Percentiles rank a stretch among this genome's conserved stretches.
phyloP scores from a whole-genome alignment of 2,113 vertebrate genomes.

The Channa maculata region DNA sequence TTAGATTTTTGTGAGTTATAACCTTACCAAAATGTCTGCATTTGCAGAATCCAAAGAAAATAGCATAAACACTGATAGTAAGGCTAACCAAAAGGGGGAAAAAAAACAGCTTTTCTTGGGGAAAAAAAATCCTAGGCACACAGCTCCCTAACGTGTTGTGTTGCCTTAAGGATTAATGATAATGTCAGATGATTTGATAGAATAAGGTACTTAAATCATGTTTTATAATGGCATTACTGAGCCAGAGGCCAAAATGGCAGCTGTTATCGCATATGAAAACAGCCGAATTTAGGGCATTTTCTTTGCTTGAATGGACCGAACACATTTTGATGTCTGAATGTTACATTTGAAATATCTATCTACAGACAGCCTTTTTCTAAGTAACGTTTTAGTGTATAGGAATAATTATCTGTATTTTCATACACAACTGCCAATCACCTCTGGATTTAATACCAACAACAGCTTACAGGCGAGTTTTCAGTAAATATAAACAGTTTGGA shows the following conservation, averaged over 20 bases:
- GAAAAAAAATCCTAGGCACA: not conserved
- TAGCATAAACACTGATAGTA: not conserved
- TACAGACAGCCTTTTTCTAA: no score
- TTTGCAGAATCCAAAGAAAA: not conserved
- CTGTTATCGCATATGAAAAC: not conserved
- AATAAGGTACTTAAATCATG: not conserved
- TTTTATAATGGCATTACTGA: not conserved
- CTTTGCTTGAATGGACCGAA: not conserved
- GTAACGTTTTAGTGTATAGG: no score
- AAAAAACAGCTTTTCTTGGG: not conserved
- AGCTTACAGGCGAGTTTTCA: not conserved
- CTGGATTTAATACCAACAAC: not conserved
- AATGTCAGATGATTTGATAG: not conserved
- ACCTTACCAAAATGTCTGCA: not conserved
- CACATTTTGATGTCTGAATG: not conserved
- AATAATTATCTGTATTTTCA: no score
- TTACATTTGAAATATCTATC: no score
- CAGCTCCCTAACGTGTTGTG: not conserved
- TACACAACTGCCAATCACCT: not conserved
- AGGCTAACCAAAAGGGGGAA: not conserved
- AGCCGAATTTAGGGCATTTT: not conserved
- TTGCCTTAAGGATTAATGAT: slow-evolving; percentile 4
- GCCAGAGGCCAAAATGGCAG: not conserved
- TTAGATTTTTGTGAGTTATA: not conserved
- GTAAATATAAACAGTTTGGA: not conserved